Conservation (phyloP, 2,888 invertebrate genomes). For the Ephialtes manifestator region DNA sequence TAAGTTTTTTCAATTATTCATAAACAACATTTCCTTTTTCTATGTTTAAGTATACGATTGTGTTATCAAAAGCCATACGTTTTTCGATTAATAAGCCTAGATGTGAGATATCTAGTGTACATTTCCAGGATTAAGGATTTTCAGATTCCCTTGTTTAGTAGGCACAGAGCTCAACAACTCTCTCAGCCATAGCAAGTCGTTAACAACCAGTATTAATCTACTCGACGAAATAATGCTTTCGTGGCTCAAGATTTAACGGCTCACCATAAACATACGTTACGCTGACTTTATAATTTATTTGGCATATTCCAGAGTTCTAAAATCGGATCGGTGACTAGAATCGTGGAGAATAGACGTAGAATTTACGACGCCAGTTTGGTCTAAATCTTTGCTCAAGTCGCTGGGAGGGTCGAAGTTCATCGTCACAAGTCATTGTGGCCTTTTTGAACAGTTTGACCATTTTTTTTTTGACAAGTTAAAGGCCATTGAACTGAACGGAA, state of each 20-base stretch:
- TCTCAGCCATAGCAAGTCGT: slow-evolving; percentile 28
- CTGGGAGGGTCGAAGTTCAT: slow-evolving; percentile 41
- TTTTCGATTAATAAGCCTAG: background rate
- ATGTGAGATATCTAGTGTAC: background rate
- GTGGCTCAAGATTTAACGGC: slow-evolving; percentile 58
- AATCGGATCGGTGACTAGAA: background rate
- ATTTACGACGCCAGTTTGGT: background rate
- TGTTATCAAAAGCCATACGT: too few relatives aligned
- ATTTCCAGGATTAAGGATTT: background rate
- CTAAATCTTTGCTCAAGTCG: background rate
- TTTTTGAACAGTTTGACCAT: slow-evolving; percentile 29
- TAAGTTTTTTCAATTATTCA: too few relatives aligned
- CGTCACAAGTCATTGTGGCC: slow-evolving; percentile 38
- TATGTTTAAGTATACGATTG: too few relatives aligned
- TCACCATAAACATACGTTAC: slow-evolving; percentile 47
- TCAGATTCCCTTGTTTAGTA: background rate
- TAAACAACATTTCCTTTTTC: too few relatives aligned
- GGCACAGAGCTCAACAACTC: background rate
- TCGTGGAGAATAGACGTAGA: slow-evolving; percentile 11
- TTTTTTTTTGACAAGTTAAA: slow-evolving; percentile 19
- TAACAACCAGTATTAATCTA: slow-evolving; percentile 61
- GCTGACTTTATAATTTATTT: slow-evolving; percentile 28
- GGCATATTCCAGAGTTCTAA: slow-evolving; percentile 12
- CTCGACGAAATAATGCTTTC: slow-evolving; percentile 64
- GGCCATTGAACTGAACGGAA: slow-evolving; percentile 64